A percentile compares a stretch with the other conserved stretches of the same genome.
phyloP scores from a whole-genome alignment of 2,797 vertebrate species.

The Neosalanx taihuensis region DNA sequence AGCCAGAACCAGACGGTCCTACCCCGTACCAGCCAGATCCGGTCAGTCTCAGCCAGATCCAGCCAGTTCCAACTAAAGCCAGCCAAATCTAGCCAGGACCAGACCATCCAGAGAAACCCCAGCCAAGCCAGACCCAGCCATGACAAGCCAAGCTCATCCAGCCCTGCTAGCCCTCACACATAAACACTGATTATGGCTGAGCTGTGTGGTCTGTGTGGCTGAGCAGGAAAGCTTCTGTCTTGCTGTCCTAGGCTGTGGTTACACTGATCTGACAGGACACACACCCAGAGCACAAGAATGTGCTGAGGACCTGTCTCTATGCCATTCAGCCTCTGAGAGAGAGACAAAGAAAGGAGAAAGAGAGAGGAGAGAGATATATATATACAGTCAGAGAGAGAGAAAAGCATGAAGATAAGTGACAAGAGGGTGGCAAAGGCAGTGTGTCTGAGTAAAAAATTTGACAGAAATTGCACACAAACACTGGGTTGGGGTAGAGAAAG shows the following conservation, averaged over 20 bases:
- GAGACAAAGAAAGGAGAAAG: neutral
- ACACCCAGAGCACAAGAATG: neutral
- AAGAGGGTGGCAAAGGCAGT: neutral
- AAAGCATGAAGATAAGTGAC: neutral
- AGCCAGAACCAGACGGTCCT: too few relatives aligned
- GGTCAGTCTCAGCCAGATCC: too few relatives aligned
- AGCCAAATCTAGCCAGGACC: too few relatives aligned
- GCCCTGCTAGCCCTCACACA: constrained; percentile 3
- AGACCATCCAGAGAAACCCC: too few relatives aligned
- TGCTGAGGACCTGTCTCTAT: neutral
- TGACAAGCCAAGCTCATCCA: too few relatives aligned
- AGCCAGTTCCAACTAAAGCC: too few relatives aligned
- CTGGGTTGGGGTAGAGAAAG: neutral
- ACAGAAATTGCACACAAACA: neutral
- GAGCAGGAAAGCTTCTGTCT: too few relatives aligned
- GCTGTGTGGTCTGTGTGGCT: neutral
- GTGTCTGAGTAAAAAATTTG: neutral
- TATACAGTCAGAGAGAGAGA: constrained; percentile 4
- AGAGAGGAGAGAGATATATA: neutral
- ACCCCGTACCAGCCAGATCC: too few relatives aligned
- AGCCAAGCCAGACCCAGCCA: too few relatives aligned
- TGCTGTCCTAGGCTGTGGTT: neutral
- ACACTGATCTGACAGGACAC: neutral
- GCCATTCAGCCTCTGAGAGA: neutral
- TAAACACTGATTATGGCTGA: constrained; percentile 31